Evolutionary conservation across 2,888 invertebrate species (phyloP), one percentile per base, ranked within the genome.

Genomic region (Eumerus sabulonum): DNA sequence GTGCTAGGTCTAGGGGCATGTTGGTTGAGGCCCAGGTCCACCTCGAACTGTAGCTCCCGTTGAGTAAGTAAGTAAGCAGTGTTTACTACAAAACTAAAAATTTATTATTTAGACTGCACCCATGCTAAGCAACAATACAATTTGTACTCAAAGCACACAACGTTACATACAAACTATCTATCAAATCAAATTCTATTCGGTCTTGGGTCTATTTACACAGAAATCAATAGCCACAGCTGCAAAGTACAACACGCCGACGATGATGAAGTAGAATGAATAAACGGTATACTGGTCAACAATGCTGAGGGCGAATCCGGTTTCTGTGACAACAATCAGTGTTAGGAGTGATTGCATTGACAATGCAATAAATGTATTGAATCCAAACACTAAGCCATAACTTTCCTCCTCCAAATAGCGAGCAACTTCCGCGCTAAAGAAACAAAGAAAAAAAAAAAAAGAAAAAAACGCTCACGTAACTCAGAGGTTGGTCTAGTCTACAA

Each of bases 301-400:
- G 11, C 82, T 77, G 4, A 89, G 83, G 3, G 83, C 83, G 44
- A 88, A 85, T 13, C 87, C 88, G 4, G 76, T 66, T 27, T 86
- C 86, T 0, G 88, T 85, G 40, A 88, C 83, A 0, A 89, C 86
- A 7, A 85, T 82, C 11, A 88, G 57, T 12, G 96, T 98, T 40
- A 98, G 88, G 36, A 96, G 86, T 0, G 95, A 93, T 88, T 98
- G 97, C 0, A 96, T 87, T 0, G 92, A 86, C 2, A 97, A 91
- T 2, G 96, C 96, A 0, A 95, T 81, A 67, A 97, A 93, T 0
- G 95, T 96, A 88, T 97, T 98, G 82, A 97, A 91, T 3, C 98
- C 98, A 88, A 98, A 97, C 82, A 98, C 93, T 2, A 98, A 90
- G 0, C 96, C 97, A 87, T 95, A 97, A 87, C 95, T 95, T 59